Evolutionary conservation across 1,140 invertebrate genomes (phyloP), one percentile per base, ranked within the genome.

Genomic region (Tigriopus japonicus): DNA sequence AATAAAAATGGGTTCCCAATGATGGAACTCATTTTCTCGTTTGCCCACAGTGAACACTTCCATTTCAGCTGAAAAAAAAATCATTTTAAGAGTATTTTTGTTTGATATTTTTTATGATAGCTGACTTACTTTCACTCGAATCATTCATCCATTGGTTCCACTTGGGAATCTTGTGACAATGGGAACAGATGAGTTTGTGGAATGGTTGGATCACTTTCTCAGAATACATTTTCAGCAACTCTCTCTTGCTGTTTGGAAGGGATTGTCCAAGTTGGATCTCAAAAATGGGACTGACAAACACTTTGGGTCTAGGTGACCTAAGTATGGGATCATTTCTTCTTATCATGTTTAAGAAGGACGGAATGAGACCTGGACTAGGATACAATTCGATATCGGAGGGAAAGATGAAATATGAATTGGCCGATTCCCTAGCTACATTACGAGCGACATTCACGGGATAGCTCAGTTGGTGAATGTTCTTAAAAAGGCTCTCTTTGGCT

Each of bases 401-500:
- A 61, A 94, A 75, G 42, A 94, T 77, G 69, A 82, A 88, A 69
- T 88, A 79, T 12, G 89, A 89, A 21, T 81, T 72, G 9, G 88
- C 82, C 9, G 80, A 77, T 66, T 88, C 84, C 10, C 87, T 74
- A 0, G 87, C 87, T 14, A 91, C 78, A 68, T 92, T 91, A 10
- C 87, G 73, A 0, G 84, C 86, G 0, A 90, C 84, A 68, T 92
- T 90, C 13, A 92, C 85, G 0, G 87, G 87, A 69, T 91, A 92
- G 0, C 87, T 69, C 0, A 90, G 72, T 66, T 81, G 84, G 68
- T 84, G 86, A 59, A 83, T 78, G 17, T 77, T 79, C 17, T 13
- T 41, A 58, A 52, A 45, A 19, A 35, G n/a, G 21, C 21, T 49
- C 21, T 49, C 45, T 17, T 15, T 17, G 45, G 28, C 3, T 35